phyloP scores from a whole-genome alignment of 2,113 vertebrate species.

The Bos javanicus region DNA sequence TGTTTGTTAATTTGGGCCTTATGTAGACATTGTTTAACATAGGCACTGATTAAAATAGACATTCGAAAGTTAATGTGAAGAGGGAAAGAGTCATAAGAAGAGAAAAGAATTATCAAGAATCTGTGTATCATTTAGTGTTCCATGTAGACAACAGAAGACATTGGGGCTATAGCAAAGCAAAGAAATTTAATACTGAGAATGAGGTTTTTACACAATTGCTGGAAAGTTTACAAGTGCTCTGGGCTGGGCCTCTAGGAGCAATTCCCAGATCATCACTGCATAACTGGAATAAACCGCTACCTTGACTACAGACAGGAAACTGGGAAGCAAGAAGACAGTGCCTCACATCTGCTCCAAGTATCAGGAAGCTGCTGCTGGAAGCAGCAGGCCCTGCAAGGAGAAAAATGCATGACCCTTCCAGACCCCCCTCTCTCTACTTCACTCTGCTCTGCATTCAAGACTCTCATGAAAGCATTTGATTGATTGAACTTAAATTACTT shows the following conservation, averaged over 20 bases:
- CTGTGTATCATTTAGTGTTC: background rate
- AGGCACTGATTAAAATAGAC: background rate
- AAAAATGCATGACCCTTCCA: background rate
- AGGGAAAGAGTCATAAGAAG: background rate
- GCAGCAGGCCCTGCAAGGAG: background rate
- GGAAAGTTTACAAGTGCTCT: background rate
- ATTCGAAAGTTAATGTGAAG: background rate
- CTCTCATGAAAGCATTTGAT: background rate
- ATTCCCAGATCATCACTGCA: background rate
- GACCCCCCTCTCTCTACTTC: background rate
- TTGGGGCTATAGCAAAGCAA: background rate
- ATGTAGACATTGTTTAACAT: background rate
- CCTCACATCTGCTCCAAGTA: background rate
- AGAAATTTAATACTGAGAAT: background rate
- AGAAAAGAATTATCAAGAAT: background rate
- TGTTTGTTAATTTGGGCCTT: background rate
- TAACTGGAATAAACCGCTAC: background rate
- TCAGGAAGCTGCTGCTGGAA: background rate
- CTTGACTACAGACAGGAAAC: background rate
- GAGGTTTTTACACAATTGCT: background rate
- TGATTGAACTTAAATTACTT: conserved; percentile 19
- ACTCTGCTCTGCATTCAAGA: background rate
- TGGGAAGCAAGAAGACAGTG: background rate
- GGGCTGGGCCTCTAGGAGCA: background rate
- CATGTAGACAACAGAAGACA: background rate